Evolutionary conservation across 2,797 vertebrate genomes (phyloP).

Genomic region (Australoheros facetus): DNA sequence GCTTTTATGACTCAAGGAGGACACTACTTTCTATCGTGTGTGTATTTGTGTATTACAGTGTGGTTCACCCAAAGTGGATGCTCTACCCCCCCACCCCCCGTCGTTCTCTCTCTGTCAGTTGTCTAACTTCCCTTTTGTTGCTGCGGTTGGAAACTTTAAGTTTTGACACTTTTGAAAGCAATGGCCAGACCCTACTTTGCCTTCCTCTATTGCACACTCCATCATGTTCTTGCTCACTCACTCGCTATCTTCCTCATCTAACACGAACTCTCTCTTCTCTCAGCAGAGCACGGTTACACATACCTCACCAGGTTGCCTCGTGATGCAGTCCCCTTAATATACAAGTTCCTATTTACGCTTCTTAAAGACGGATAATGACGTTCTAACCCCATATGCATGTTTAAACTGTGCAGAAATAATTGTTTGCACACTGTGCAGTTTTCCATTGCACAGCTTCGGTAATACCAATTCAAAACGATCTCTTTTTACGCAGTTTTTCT

Average conservation of each 20-base stretch:
- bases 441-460: constrained; percentile 1
- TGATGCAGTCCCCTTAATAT: background rate
- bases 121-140: constrained; percentile 84
- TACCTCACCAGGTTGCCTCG: background rate
- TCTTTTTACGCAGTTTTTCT: background rate
- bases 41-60: constrained; percentile 1
- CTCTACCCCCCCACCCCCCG: constrained; percentile 15
- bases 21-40: constrained; percentile 38
- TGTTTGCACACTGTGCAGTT: background rate
- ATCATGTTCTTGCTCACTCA: constrained; percentile 65
- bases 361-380: background rate
- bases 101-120: constrained; percentile 70
- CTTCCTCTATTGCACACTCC: constrained; percentile 79
- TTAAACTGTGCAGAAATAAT: accelerated
- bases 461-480: background rate
- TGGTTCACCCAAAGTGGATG: constrained; percentile 24
- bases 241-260: constrained; percentile 57
- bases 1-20: constrained; percentile 45
- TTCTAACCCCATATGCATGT: background rate
- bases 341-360: background rate
- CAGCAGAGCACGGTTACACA: background rate
- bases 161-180: constrained; percentile 86
- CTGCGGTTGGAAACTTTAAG: constrained; percentile 88
- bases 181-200: constrained; percentile 75
- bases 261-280: constrained; percentile 21